phyloP scores from a whole-genome alignment of 2,888 invertebrate species.

The Bombylius discolor region DNA sequence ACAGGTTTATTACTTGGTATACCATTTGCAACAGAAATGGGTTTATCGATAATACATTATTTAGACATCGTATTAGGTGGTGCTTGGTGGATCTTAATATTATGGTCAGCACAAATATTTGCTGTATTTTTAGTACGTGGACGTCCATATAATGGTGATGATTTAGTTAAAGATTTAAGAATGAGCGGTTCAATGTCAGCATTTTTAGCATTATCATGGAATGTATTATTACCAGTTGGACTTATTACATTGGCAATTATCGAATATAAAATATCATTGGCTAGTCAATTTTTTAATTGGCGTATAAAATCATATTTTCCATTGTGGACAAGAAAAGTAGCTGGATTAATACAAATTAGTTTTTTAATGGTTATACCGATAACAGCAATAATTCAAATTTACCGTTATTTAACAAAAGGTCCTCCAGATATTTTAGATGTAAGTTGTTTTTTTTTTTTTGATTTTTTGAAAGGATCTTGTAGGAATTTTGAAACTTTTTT shows the following conservation, averaged over 20 bases:
- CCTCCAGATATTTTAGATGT: slow-evolving; percentile 82
- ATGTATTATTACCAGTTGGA: slow-evolving; percentile 69
- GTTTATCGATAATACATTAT: slow-evolving; percentile 70
- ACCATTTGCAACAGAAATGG: slow-evolving; percentile 75
- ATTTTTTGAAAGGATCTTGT: neutral
- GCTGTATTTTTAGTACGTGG: slow-evolving; percentile 81
- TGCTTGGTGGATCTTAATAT: slow-evolving; percentile 73
- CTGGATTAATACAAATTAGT: slow-evolving; percentile 60
- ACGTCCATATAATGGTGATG: slow-evolving; percentile 63
- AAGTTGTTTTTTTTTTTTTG: slow-evolving; percentile 19
- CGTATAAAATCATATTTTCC: slow-evolving; percentile 63
- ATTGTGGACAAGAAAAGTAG: slow-evolving; percentile 65
- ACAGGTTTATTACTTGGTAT: slow-evolving; percentile 72
- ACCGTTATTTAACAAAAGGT: slow-evolving; percentile 65
- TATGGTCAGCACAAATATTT: slow-evolving; percentile 61
- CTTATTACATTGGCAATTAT: slow-evolving; percentile 59
- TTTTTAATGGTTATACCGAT: slow-evolving; percentile 57
- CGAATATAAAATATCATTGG: slow-evolving; percentile 57
- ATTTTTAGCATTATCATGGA: slow-evolving; percentile 74
- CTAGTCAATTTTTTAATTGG: slow-evolving; percentile 55
- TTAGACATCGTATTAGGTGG: slow-evolving; percentile 74
- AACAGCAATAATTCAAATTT: slow-evolving; percentile 46
- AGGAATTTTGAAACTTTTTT: neutral
- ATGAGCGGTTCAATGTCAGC: slow-evolving; percentile 44
- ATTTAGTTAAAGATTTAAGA: slow-evolving; percentile 33